Evolutionary conservation across 2,888 invertebrate genomes (phyloP).

Genomic region (Autographa gamma): DNA sequence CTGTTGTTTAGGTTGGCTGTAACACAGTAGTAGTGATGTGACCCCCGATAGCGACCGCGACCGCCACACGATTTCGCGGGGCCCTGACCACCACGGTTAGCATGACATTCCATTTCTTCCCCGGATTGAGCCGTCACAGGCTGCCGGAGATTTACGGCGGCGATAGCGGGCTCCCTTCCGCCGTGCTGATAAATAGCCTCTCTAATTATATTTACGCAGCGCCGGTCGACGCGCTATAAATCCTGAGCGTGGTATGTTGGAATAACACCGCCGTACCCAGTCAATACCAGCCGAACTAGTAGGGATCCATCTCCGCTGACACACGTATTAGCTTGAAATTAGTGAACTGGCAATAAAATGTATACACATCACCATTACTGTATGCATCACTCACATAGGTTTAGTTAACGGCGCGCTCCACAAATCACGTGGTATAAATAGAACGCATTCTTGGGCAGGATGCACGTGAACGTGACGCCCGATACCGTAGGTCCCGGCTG

Average conservation of each 20-base stretch:
- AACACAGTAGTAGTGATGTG: slow-evolving; percentile 64
- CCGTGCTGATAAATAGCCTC: slow-evolving; percentile 86
- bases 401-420: slow-evolving; percentile 49
- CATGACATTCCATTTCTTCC: slow-evolving; percentile 77
- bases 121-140: slow-evolving; percentile 85
- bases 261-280: slow-evolving; percentile 79
- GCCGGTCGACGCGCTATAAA: slow-evolving; percentile 84
- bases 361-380: slow-evolving; percentile 67
- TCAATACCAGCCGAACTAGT: slow-evolving; percentile 69
- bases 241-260: slow-evolving; percentile 78
- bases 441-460: slow-evolving; percentile 68
- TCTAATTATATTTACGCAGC: slow-evolving; percentile 89
- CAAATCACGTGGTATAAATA: slow-evolving; percentile 60
- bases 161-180: slow-evolving; percentile 86
- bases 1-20: slow-evolving; percentile 66
- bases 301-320: slow-evolving; percentile 76
- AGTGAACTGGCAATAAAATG: slow-evolving; percentile 73
- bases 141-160: slow-evolving; percentile 81
- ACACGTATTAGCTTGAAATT: slow-evolving; percentile 75
- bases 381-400: slow-evolving; percentile 49
- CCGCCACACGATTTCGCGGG: slow-evolving; percentile 69
- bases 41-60: slow-evolving; percentile 47
- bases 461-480: slow-evolving; percentile 74
- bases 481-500: slow-evolving; percentile 75
- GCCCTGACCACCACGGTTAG: slow-evolving; percentile 60